Conservation (phyloP, 2,797 vertebrate genomes). For the Esox lucius region DNA sequence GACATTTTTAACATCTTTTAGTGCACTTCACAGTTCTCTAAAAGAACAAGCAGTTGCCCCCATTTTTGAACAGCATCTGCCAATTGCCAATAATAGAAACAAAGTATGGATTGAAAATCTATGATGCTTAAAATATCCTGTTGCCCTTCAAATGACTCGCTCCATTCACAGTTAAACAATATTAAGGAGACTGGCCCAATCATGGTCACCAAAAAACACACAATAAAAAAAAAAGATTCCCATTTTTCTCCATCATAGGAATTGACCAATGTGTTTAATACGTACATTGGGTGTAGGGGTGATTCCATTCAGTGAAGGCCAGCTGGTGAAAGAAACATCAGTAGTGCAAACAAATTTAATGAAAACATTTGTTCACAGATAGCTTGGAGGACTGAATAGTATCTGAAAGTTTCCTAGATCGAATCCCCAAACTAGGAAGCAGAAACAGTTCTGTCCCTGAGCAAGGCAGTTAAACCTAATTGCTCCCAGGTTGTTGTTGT, state of each 20-base stretch:
- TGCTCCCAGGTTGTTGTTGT: no score
- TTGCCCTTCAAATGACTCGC: constrained; percentile 41
- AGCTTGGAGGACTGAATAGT: no score
- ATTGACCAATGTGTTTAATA: not conserved
- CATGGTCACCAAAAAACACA: constrained; percentile 36
- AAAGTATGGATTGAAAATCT: constrained; percentile 56
- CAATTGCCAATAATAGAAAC: constrained; percentile 33
- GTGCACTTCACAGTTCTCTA: not conserved
- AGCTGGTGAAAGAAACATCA: not conserved
- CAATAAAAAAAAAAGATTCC: constrained; percentile 15
- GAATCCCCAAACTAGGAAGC: no score
- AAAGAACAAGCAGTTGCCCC: constrained; percentile 18
- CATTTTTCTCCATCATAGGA: not conserved
- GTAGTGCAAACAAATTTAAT: not conserved
- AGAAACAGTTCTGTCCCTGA: no score
- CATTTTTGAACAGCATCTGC: constrained; percentile 26
- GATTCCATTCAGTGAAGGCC: no score
- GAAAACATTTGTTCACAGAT: not conserved
- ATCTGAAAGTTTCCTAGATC: no score
- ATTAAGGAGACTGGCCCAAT: constrained; percentile 48
- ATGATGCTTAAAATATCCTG: constrained; percentile 57
- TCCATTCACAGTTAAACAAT: constrained; percentile 50
- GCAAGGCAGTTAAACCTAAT: no score
- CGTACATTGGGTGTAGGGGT: not conserved
- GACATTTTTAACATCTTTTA: not conserved